These are phyloP conservation scores for Cheilosia vulpina DNA, from an alignment of 2,888 invertebrate species.

Conservation along the genomic window DNA sequence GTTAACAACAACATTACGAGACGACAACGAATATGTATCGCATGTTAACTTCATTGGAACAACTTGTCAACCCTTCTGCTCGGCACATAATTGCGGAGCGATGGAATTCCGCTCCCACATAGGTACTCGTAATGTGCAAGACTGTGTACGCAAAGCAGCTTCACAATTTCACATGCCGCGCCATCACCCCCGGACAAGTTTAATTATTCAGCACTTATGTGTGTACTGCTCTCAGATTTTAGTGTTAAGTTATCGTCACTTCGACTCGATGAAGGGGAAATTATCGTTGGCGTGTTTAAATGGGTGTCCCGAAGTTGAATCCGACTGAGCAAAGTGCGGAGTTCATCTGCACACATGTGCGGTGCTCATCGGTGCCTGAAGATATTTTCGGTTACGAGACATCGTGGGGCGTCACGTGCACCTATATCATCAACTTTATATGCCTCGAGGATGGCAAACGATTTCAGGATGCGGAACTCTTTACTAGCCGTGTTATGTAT, in stretches of 20 bases:
- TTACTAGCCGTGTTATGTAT: slow-evolving; percentile 57
- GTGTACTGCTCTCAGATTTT: slow-evolving; percentile 66
- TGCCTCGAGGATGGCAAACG: slow-evolving; percentile 59
- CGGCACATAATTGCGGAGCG: slow-evolving; percentile 49
- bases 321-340: slow-evolving; percentile 36
- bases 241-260: slow-evolving; percentile 71
- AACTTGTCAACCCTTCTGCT: slow-evolving; percentile 74
- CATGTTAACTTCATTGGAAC: slow-evolving; percentile 75
- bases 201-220: slow-evolving; percentile 72
- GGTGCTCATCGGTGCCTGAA: slow-evolving; percentile 45
- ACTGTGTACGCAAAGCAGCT: slow-evolving; percentile 30
- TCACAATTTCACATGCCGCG: slow-evolving; percentile 12
- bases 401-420: slow-evolving; percentile 58
- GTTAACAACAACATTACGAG: slow-evolving; percentile 74
- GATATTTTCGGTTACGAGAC: slow-evolving; percentile 59
- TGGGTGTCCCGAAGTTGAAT: slow-evolving; percentile 53
- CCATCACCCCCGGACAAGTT: slow-evolving; percentile 52
- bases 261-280: slow-evolving; percentile 65
- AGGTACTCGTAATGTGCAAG: slow-evolving; percentile 4
- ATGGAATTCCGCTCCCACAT: slow-evolving; percentile 63
- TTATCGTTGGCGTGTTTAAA: slow-evolving; percentile 68
- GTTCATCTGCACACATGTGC: slow-evolving; percentile 39
- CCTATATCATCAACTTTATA: slow-evolving; percentile 44
- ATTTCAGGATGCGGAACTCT: slow-evolving; percentile 63
- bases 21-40: slow-evolving; percentile 69